phyloP scores from a whole-genome alignment of 2,888 invertebrate species.

The Monopis laevigella region DNA sequence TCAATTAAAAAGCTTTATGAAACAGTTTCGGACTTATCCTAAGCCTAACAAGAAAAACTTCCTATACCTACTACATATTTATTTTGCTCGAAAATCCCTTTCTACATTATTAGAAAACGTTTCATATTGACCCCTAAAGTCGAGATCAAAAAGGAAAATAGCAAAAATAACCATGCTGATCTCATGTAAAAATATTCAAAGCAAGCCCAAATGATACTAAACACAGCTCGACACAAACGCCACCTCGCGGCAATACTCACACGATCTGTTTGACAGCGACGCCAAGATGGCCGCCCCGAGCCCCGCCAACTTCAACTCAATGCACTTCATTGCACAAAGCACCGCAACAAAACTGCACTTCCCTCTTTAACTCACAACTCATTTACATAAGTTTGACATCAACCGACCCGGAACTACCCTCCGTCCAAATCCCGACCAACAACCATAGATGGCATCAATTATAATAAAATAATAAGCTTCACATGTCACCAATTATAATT shows the following conservation, averaged over 20 bases:
- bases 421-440: background rate
- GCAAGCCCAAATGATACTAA: conserved; percentile 40
- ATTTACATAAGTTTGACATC: conserved; percentile 29
- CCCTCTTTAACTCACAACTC: conserved; percentile 27
- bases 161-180: conserved; percentile 13
- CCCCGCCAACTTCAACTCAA: conserved; percentile 20
- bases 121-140: no score
- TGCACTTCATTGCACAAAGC: conserved; percentile 27
- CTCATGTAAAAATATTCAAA: conserved; percentile 61
- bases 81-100: no score
- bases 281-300: conserved; percentile 46
- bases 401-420: background rate
- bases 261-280: conserved; percentile 36
- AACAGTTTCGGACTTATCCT: no score
- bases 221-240: conserved; percentile 49
- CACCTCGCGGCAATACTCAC: conserved; percentile 46
- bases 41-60: no score
- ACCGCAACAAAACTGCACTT: conserved; percentile 30
- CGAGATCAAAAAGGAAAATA: background rate
- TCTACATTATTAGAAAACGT: no score
- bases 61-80: no score
- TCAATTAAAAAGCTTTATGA: no score
- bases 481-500: conserved; percentile 17
- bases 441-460: no score
- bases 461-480: no score